Conservation (phyloP, 2,888 invertebrate genomes). For the Laspeyria flexula region DNA sequence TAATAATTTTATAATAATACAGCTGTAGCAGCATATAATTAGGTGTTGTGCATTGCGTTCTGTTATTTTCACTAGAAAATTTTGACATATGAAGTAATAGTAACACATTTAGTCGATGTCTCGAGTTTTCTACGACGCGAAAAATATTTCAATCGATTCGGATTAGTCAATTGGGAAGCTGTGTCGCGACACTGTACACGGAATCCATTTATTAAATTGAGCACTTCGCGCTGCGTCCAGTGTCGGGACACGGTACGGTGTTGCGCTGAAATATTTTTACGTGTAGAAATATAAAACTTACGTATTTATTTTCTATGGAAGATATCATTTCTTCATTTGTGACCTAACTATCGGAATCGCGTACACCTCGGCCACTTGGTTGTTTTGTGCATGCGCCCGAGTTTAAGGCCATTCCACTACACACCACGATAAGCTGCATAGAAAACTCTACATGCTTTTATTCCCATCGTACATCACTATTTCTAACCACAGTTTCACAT, state of each 20-base stretch:
- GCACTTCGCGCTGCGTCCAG: conserved; percentile 64
- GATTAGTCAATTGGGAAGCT: conserved; percentile 27
- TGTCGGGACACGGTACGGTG: conserved; percentile 42
- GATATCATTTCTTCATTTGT: conserved; percentile 75
- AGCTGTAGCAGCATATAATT: conserved; percentile 63
- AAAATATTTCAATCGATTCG: conserved; percentile 64
- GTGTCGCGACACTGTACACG: conserved; percentile 59
- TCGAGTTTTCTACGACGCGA: conserved; percentile 68
- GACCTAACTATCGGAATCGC: conserved; percentile 78
- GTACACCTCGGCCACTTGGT: conserved; percentile 65
- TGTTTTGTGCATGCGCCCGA: conserved; percentile 75
- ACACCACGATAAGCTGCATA: conserved; percentile 53
- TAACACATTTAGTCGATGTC: conserved; percentile 85
- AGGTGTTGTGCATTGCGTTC: conserved; percentile 63
- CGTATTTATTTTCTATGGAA: conserved; percentile 82
- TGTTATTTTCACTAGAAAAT: conserved; percentile 56
- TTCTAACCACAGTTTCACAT: conserved; percentile 56
- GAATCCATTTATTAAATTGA: conserved; percentile 63
- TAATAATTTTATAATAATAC: conserved; percentile 73
- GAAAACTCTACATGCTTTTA: conserved; percentile 64
- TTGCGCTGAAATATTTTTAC: conserved; percentile 67
- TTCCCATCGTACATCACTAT: conserved; percentile 48
- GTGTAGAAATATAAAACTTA: conserved; percentile 71
- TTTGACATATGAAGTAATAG: conserved; percentile 75
- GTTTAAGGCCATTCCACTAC: conserved; percentile 64